Evolutionary conservation across 2,113 vertebrate species (phyloP).

Genomic region (Condylura cristata): DNA sequence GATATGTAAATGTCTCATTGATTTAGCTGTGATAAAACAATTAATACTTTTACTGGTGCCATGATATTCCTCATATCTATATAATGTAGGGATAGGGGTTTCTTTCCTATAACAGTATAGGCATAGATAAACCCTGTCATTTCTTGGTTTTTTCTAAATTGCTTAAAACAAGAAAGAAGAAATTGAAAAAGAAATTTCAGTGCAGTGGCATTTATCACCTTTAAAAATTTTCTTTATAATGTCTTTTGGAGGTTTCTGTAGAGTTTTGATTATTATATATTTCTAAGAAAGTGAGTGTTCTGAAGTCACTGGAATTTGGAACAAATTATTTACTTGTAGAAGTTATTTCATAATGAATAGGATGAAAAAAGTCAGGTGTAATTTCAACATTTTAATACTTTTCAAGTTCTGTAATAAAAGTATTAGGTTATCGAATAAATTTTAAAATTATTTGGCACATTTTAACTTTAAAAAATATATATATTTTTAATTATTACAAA

Average conservation of each 20-base stretch:
- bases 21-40: neutral
- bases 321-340: neutral
- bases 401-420: neutral
- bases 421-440: neutral
- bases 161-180: neutral
- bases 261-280: conserved; percentile 6
- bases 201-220: neutral
- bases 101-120: neutral
- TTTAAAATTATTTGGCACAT: neutral
- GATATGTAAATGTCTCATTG: neutral
- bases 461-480: too few relatives aligned
- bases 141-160: neutral
- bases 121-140: neutral
- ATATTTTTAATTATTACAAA: too few relatives aligned
- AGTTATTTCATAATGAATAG: conserved; percentile 14
- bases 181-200: neutral
- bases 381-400: conserved; percentile 33
- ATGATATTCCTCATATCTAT: neutral
- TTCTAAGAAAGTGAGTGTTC: neutral
- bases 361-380: neutral
- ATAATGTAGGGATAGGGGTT: neutral
- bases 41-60: neutral
- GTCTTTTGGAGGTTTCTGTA: neutral
- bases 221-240: conserved; percentile 12
- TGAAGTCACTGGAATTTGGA: neutral